phyloP scores from a whole-genome alignment of 2,797 vertebrate species.

The Propithecus perrieri region DNA sequence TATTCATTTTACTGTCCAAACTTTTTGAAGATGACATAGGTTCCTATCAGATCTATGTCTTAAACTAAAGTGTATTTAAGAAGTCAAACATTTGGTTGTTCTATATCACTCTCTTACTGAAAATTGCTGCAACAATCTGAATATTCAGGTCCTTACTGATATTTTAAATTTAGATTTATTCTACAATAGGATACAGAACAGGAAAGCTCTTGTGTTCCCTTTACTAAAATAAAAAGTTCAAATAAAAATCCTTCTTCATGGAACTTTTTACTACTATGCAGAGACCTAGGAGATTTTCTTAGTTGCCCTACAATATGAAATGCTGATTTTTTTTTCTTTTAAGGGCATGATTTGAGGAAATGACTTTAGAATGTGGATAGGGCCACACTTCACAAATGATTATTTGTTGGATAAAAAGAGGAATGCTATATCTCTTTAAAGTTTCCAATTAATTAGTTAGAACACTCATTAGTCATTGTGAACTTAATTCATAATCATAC shows the following conservation, averaged over 20 bases:
- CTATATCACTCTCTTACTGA: not conserved
- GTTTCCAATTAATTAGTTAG: not conserved
- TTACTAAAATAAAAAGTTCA: not conserved
- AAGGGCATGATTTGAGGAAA: not conserved
- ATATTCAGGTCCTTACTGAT: not conserved
- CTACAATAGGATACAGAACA: not conserved
- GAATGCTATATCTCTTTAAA: not conserved
- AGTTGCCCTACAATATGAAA: not conserved
- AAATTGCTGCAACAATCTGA: not conserved
- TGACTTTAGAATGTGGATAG: not conserved
- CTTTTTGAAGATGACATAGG: not conserved
- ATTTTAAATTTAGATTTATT: constrained; percentile 17
- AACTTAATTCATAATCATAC: not conserved
- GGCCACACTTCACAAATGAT: not conserved
- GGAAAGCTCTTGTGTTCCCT: not conserved
- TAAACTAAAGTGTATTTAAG: not conserved
- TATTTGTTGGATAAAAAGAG: not conserved
- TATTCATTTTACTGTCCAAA: not conserved
- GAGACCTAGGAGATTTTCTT: not conserved
- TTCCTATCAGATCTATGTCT: not conserved
- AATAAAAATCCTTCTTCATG: not conserved
- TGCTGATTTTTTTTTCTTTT: not conserved
- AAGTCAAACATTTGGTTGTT: not conserved
- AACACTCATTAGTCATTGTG: not conserved
- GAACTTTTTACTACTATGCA: not conserved